These are phyloP conservation scores for Cancer borealis DNA, from an alignment of 2,888 invertebrate species.

Conservation along the genomic window DNA sequence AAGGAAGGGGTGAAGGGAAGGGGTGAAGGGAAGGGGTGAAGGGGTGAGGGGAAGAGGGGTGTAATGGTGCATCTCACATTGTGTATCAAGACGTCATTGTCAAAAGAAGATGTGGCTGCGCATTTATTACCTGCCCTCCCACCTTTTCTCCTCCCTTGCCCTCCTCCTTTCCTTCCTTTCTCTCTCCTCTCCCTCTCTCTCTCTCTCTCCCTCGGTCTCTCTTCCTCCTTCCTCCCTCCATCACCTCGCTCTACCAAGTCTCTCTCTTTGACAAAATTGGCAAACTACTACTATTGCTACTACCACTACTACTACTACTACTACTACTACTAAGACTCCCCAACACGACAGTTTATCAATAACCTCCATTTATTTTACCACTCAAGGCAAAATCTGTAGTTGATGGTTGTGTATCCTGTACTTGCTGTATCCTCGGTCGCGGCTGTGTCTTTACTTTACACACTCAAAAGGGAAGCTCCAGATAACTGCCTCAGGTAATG, in stretches of 20 bases:
- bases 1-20: background rate
- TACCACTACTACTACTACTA: background rate
- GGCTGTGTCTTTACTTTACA: background rate
- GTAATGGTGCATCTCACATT: constrained; percentile 40
- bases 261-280: background rate
- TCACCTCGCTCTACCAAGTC: too few relatives aligned
- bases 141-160: background rate
- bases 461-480: background rate
- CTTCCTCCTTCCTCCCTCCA: too few relatives aligned
- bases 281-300: background rate
- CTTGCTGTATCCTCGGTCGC: too few relatives aligned
- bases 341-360: background rate
- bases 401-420: background rate
- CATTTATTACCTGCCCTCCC: background rate
- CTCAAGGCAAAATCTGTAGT: background rate
- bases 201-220: background rate
- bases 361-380: background rate
- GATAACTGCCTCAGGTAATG: background rate
- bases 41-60: background rate
- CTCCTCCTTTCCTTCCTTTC: background rate
- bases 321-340: background rate
- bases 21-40: background rate
- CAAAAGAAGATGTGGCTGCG: constrained; percentile 35
- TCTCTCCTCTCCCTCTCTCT: background rate
- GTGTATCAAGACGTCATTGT: constrained; percentile 58